These are phyloP conservation scores for Dromiciops gliroides DNA, from an alignment of 2,113 vertebrate species.

Conservation along the genomic window DNA sequence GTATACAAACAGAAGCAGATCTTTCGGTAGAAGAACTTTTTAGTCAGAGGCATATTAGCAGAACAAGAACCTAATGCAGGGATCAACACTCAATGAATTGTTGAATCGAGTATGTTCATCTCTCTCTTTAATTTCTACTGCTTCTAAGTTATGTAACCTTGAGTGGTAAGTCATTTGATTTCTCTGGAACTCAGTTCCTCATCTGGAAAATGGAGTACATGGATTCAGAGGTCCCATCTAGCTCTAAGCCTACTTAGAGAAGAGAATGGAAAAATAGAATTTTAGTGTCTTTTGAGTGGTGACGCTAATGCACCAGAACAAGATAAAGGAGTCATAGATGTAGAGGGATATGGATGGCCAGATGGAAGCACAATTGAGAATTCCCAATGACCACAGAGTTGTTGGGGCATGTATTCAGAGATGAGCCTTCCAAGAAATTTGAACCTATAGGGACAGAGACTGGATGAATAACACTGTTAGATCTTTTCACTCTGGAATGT, in stretches of 20 bases:
- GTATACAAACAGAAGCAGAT: background rate
- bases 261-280: background rate
- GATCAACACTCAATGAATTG: background rate
- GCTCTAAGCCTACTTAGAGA: background rate
- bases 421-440: background rate
- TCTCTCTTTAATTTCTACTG: background rate
- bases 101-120: background rate
- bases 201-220: background rate
- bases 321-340: background rate
- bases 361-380: background rate
- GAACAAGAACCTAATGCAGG: background rate
- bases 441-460: background rate
- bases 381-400: constrained; percentile 20
- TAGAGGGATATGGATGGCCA: background rate
- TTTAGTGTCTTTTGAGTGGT: no score
- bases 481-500: background rate
- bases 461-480: background rate
- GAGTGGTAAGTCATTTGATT: background rate
- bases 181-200: background rate
- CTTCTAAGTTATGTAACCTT: background rate
- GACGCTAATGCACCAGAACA: background rate
- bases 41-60: background rate
- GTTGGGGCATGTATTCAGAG: background rate
- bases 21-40: background rate
- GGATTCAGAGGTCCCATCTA: background rate